These are phyloP conservation scores for Drosophila arizonae DNA, from an alignment of 1,140 invertebrate genomes.

Conservation along the genomic window DNA sequence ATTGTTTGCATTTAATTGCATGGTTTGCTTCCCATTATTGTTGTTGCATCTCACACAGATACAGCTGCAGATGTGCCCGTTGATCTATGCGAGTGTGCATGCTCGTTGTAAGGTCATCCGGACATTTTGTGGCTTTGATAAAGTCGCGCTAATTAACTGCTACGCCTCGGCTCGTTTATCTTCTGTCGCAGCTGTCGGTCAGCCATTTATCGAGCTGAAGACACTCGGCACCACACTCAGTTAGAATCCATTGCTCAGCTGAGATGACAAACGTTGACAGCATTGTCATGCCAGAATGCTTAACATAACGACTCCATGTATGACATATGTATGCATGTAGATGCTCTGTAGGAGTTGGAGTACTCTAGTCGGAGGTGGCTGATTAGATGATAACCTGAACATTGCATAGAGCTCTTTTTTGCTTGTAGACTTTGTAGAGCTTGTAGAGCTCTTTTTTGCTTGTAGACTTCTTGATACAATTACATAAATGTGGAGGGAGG, in stretches of 20 bases:
- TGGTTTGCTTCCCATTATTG: constrained; percentile 37
- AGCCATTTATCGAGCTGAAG: constrained; percentile 40
- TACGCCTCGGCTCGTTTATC: constrained; percentile 65
- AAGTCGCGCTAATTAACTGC: constrained; percentile 73
- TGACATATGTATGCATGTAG: not conserved
- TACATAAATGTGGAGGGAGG: no score
- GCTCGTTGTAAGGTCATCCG: constrained; percentile 16
- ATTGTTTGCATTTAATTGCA: constrained; percentile 79
- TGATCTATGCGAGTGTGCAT: constrained; percentile 1
- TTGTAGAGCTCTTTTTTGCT: no score
- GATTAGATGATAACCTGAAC: no score
- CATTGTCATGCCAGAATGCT: constrained; percentile 16
- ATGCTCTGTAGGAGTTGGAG: no score
- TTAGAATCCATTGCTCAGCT: constrained; percentile 35
- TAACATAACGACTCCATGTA: not conserved
- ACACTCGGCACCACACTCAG: constrained; percentile 22
- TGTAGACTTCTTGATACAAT: no score
- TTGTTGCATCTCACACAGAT: constrained; percentile 52
- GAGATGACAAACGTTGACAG: constrained; percentile 61
- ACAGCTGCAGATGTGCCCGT: constrained; percentile 1
- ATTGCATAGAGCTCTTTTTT: no score
- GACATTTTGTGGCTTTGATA: constrained; percentile 49
- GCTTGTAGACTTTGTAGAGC: no score
- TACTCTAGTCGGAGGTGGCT: no score
- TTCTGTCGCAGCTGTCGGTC: constrained; percentile 40